A percentile compares a stretch with the other conserved stretches of the same genome.
Evolutionary conservation across 2,113 vertebrate species (phyloP).

Genomic region (Condylura cristata): DNA sequence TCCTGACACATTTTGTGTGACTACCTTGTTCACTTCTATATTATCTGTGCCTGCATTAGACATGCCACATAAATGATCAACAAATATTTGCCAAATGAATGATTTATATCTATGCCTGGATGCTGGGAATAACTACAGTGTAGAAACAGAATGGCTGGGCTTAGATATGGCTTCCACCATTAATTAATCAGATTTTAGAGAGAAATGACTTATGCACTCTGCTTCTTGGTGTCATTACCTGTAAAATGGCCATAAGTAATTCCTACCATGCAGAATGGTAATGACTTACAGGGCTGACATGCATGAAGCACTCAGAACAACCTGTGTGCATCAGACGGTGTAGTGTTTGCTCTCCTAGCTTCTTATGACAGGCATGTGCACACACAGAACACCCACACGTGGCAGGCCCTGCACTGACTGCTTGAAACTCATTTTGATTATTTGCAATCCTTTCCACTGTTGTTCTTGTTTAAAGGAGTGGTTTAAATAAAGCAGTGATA

Average conservation of each 20-base stretch:
- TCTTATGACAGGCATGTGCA: too few species aligned
- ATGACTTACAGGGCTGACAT: not conserved
- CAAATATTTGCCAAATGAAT: not conserved
- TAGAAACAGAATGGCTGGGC: not conserved
- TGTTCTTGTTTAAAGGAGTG: not conserved
- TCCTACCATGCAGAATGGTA: not conserved
- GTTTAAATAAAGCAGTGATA: not conserved
- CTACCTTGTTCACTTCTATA: not conserved
- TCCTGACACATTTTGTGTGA: not conserved
- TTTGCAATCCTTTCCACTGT: not conserved
- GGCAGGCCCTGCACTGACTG: not conserved
- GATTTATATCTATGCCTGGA: not conserved
- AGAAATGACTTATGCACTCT: not conserved
- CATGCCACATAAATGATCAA: not conserved
- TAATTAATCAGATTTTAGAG: not conserved
- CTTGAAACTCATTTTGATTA: not conserved
- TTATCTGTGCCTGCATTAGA: not conserved
- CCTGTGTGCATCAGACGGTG: not conserved
- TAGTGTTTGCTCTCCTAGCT: not conserved
- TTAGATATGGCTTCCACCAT: not conserved
- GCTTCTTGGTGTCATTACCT: not conserved
- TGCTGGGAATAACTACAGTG: not conserved
- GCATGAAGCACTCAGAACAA: not conserved
- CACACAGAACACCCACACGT: rapidly evolving
- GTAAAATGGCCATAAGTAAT: not conserved